These are phyloP conservation scores for Aleiodes leptofemur DNA, from an alignment of 2,888 invertebrate genomes.

Conservation along the genomic window DNA sequence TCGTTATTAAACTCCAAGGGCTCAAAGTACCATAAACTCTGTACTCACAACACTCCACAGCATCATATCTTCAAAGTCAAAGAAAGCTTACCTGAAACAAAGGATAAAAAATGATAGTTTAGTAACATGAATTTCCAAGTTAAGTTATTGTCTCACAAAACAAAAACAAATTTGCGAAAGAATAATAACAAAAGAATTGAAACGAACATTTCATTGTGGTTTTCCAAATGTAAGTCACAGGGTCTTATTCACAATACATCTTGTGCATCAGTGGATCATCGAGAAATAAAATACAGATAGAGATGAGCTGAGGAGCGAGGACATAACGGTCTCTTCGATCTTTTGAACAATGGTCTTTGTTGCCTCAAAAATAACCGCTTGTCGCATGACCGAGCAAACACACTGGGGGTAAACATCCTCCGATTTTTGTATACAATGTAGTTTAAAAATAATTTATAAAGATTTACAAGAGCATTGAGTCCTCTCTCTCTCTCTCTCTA, in stretches of 20 bases:
- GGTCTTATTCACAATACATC: constrained; percentile 35
- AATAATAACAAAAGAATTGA: constrained; percentile 8
- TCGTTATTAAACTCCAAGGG: no score
- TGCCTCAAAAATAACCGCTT: constrained; percentile 56
- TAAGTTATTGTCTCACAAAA: constrained; percentile 15
- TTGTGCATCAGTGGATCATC: constrained; percentile 21
- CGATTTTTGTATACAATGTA: constrained; percentile 56
- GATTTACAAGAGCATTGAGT: constrained; percentile 47
- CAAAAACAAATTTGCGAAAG: constrained; percentile 5
- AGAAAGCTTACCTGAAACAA: constrained; percentile 55
- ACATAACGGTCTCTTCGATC: constrained; percentile 48
- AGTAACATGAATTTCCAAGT: constrained; percentile 6
- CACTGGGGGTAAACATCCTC: constrained; percentile 23
- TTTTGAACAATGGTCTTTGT: constrained; percentile 58
- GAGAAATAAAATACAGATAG: constrained; percentile 19
- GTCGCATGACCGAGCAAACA: constrained; percentile 40
- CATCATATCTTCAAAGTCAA: background rate
- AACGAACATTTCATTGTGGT: constrained; percentile 27
- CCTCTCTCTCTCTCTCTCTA: constrained; percentile 1
- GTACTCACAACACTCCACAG: constrained; percentile 17
- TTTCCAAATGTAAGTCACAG: constrained; percentile 26
- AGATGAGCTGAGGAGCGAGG: constrained; percentile 7
- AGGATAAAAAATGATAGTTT: constrained; percentile 33
- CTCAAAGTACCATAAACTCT: background rate
- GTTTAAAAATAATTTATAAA: constrained; percentile 61